Percentiles rank a stretch among this genome's conserved stretches.
Evolutionary conservation across 2,888 invertebrate species (phyloP).

Genomic region (Eudemis profundana): DNA sequence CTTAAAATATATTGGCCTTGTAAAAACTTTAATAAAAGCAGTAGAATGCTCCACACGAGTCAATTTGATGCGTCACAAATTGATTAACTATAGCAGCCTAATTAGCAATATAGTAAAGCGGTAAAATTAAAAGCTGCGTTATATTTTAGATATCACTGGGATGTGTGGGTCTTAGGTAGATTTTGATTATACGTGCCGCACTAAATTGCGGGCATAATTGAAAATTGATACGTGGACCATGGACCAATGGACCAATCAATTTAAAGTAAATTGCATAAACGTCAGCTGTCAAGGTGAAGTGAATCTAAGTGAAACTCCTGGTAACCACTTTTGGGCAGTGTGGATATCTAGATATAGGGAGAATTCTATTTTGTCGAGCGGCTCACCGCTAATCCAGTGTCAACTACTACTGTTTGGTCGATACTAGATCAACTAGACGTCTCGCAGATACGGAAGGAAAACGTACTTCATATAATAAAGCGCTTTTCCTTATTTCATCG

Average conservation of each 20-base stretch:
- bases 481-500: constrained; percentile 2
- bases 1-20: constrained; percentile 14
- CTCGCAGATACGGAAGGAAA: constrained; percentile 28
- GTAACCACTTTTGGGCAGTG: constrained; percentile 50
- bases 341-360: constrained; percentile 53
- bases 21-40: constrained; percentile 1
- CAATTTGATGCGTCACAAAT: constrained; percentile 22
- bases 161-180: constrained; percentile 14
- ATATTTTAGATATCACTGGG: constrained; percentile 15
- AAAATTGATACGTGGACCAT: constrained; percentile 54
- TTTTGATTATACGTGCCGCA: constrained; percentile 17
- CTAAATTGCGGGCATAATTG: constrained; percentile 48
- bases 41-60: constrained; percentile 11
- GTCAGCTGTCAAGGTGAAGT: constrained; percentile 39
- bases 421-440: constrained; percentile 25
- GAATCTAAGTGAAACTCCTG: constrained; percentile 48
- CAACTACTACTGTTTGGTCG: constrained; percentile 42
- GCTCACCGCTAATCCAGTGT: constrained; percentile 47
- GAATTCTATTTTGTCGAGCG: constrained; percentile 48
- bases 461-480: constrained; percentile 19
- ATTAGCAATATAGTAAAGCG: constrained; percentile 33
- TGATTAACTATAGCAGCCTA: constrained; percentile 20
- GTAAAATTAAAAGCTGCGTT: constrained; percentile 36
- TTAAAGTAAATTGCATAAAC: constrained; percentile 56
- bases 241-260: constrained; percentile 55